Evolutionary conservation across 2,797 vertebrate genomes (phyloP).

Genomic region (Miichthys miiuy): DNA sequence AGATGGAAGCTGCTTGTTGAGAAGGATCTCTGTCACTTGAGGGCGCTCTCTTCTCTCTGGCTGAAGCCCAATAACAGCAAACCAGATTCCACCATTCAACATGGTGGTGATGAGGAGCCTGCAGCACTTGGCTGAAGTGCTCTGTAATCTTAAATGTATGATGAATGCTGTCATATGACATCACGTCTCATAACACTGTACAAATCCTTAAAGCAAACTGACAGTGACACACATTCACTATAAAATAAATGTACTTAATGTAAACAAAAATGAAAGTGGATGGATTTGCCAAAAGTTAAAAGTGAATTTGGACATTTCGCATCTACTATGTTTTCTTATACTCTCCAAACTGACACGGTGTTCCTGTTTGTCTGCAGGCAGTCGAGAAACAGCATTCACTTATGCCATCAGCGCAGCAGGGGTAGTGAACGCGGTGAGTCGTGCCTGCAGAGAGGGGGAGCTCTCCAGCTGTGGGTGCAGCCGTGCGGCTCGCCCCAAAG

Average conservation of each 20-base stretch:
- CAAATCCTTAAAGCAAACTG: constrained; percentile 31
- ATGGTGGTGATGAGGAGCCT: constrained; percentile 69
- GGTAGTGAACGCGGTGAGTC: constrained; percentile 96
- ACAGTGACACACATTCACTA: constrained; percentile 33
- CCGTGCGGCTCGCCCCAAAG: constrained; percentile 93
- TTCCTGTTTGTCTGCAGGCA: constrained; percentile 85
- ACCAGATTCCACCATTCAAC: constrained; percentile 62
- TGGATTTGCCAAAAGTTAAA: constrained; percentile 14
- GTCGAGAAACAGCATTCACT: constrained; percentile 96
- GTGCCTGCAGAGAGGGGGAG: constrained; percentile 96
- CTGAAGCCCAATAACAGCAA: constrained; percentile 75
- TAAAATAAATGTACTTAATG: constrained; percentile 20
- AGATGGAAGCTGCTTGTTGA: constrained; percentile 55
- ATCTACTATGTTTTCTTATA: neutral
- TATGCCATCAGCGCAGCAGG: constrained; percentile 96
- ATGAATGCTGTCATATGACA: constrained; percentile 67
- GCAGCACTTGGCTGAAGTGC: constrained; percentile 65
- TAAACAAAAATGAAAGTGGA: constrained; percentile 11
- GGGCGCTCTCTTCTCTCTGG: constrained; percentile 79
- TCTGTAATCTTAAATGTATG: constrained; percentile 67
- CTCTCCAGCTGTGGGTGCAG: constrained; percentile 98
- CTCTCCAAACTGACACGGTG: constrained; percentile 26
- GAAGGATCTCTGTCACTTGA: constrained; percentile 68
- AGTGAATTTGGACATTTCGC: neutral
- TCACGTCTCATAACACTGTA: constrained; percentile 56